Conservation (phyloP, 1,140 invertebrate genomes). For the Rhagoletis zephyria region DNA sequence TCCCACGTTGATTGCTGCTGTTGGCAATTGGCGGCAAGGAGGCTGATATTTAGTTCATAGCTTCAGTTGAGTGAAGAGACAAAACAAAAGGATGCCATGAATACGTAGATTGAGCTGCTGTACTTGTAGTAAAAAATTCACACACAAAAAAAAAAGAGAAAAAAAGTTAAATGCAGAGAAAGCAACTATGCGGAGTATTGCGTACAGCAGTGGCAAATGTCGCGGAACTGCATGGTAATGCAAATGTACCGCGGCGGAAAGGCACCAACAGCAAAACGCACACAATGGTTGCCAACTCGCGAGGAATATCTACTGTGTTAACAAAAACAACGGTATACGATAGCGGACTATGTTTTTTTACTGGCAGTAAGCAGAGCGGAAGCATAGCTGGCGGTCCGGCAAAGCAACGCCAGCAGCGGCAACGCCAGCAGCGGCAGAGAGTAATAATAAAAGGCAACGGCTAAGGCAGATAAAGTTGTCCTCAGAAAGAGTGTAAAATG, state of each 20-base stretch:
- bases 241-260: neutral
- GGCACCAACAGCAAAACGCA: neutral
- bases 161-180: neutral
- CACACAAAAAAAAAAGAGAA: neutral
- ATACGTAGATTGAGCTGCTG: neutral
- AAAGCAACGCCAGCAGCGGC: neutral
- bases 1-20: neutral
- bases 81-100: neutral
- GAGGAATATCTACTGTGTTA: neutral
- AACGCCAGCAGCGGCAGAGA: neutral
- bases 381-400: neutral
- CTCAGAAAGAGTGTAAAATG: neutral
- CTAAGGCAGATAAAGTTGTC: slow-evolving; percentile 36
- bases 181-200: neutral
- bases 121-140: neutral
- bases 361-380: neutral
- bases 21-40: neutral
- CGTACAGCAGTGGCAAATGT: neutral
- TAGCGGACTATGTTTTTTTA: neutral
- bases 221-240: neutral
- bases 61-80: neutral
- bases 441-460: slow-evolving; percentile 3
- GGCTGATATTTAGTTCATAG: neutral
- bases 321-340: neutral
- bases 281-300: neutral